Percentiles rank a stretch among this genome's conserved stretches.
phyloP scores from a whole-genome alignment of 2,113 vertebrate species.

The Heterotilapia buettikoferi region DNA sequence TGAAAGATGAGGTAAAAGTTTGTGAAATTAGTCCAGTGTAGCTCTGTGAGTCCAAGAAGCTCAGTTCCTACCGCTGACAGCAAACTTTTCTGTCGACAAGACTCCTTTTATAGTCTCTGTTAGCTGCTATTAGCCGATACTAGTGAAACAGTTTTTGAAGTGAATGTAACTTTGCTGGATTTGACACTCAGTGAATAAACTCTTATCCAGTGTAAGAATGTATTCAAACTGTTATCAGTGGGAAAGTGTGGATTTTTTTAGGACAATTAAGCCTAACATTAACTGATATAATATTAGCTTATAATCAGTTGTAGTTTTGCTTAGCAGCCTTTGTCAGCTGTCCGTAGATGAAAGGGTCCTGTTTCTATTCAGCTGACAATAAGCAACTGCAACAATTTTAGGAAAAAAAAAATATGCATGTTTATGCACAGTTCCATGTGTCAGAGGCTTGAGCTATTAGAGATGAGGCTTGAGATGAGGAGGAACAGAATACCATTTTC shows the following conservation, averaged over 20 bases:
- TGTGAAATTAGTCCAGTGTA: background rate
- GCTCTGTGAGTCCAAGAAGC: background rate
- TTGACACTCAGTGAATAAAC: background rate
- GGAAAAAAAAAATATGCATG: background rate
- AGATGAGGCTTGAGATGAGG: background rate
- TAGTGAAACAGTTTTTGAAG: background rate
- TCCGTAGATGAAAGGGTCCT: fast-evolving
- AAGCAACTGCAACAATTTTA: background rate
- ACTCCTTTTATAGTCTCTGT: background rate
- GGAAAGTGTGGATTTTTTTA: background rate
- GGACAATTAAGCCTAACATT: background rate
- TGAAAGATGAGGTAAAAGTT: background rate
- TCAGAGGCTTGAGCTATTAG: background rate
- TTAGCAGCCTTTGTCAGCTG: background rate
- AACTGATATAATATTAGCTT: background rate
- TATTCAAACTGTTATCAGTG: background rate
- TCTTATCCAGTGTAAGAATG: background rate
- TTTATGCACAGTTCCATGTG: background rate
- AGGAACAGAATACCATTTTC: background rate
- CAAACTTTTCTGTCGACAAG: background rate
- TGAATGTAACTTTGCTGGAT: background rate
- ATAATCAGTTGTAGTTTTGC: background rate
- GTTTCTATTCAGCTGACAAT: background rate
- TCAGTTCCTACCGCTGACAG: background rate
- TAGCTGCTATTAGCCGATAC: fast-evolving